Conservation (phyloP, 2,797 vertebrate genomes). For the Scolopax rusticola region DNA sequence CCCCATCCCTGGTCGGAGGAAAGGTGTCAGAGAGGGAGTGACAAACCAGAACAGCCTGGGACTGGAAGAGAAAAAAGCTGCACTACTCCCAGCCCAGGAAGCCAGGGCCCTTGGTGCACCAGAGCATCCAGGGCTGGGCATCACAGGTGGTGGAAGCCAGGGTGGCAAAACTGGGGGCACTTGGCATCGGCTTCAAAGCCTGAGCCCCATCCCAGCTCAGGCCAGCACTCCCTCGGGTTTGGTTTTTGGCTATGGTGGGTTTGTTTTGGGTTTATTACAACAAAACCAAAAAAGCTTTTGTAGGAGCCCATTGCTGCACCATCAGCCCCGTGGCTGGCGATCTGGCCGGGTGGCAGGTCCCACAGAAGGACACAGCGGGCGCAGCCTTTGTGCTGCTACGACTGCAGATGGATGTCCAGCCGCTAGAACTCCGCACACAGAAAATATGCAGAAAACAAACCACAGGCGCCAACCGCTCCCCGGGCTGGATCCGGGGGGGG, state of each 20-base stretch:
- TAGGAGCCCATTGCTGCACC: neutral
- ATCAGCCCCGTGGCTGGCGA: rapidly evolving
- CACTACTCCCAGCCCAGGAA: neutral
- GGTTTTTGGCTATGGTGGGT: neutral
- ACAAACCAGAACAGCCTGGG: neutral
- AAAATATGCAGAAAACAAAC: neutral
- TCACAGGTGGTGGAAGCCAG: rapidly evolving
- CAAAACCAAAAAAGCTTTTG: neutral
- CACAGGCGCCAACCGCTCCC: neutral
- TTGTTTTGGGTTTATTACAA: neutral
- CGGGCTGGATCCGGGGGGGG: rapidly evolving
- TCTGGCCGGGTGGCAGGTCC: rapidly evolving
- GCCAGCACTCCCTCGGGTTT: neutral
- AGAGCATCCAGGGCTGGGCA: rapidly evolving
- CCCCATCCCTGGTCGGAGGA: neutral
- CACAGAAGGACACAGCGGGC: neutral
- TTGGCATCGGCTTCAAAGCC: neutral
- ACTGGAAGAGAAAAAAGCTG: neutral
- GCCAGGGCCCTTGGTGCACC: rapidly evolving
- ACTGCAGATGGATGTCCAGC: neutral
- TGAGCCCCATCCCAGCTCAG: neutral
- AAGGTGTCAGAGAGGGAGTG: neutral
- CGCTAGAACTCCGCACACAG: neutral
- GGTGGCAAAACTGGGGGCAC: neutral
- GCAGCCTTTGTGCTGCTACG: neutral